phyloP scores from a whole-genome alignment of 2,888 invertebrate species.

The Calliscelio sp. region DNA sequence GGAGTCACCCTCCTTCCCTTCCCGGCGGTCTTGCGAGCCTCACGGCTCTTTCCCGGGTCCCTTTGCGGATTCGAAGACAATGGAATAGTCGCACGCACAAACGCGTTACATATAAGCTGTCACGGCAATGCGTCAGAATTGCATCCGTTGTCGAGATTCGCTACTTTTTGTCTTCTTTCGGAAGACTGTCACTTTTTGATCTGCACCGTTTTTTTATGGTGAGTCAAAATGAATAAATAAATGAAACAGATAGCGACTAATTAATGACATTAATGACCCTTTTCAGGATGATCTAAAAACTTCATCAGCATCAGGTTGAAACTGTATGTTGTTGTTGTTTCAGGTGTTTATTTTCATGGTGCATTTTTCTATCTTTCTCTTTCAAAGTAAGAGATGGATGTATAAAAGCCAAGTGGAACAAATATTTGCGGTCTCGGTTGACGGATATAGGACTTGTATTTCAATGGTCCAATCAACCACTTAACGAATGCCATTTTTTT shows the following conservation, averaged over 20 bases:
- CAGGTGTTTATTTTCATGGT: too few species aligned
- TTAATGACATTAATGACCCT: slow-evolving; percentile 9
- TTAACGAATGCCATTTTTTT: slow-evolving; percentile 2
- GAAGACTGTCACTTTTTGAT: slow-evolving; percentile 44
- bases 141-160: slow-evolving; percentile 68
- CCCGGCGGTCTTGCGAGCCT: too few species aligned
- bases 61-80: slow-evolving; percentile 79
- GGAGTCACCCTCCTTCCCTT: too few species aligned
- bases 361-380: too few species aligned
- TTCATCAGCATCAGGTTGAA: too few species aligned
- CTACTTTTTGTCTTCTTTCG: slow-evolving; percentile 56
- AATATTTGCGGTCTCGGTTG: slow-evolving; percentile 64
- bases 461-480: slow-evolving; percentile 51
- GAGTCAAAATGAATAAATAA: not conserved
- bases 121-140: slow-evolving; percentile 49
- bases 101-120: slow-evolving; percentile 46
- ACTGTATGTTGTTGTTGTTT: too few species aligned
- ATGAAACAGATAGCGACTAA: not conserved
- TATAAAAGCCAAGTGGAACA: slow-evolving; percentile 63
- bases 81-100: slow-evolving; percentile 71
- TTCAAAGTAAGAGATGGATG: slow-evolving; percentile 65
- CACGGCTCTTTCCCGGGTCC: too few species aligned
- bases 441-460: slow-evolving; percentile 52
- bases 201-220: slow-evolving; percentile 8
- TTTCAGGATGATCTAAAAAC: too few species aligned